Evolutionary conservation across 2,113 vertebrate genomes (phyloP), one percentile per base, ranked within the genome.

Genomic region (Podarcis raffonei): DNA sequence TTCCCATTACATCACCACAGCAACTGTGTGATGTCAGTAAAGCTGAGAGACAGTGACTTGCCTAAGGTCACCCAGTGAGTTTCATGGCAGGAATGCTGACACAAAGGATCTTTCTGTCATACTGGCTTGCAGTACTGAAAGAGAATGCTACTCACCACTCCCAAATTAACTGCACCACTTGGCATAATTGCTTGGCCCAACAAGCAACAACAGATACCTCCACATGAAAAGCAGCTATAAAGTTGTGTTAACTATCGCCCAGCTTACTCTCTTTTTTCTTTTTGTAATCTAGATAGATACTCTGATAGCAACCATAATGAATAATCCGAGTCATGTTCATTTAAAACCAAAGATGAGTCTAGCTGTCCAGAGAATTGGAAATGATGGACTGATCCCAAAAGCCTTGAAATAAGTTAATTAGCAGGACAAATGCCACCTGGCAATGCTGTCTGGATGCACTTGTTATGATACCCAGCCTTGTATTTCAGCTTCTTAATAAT

Each of bases 401-500:
- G 69, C 59, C 86, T 87, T 30, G 91, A 57, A 83, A 25, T 12
- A 5, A 81, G 25, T 74, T 87, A 93, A 83, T 94, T 35, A 92
- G 71, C 77, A 81, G 80, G 25, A 90, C 53, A 90, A 93, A 90
- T 91, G 90, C 91, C 65, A 87, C 85, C 35, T 90, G 77, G 75
- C 59, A 2, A 87, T 37, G 42, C 23, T 15, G 42, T 89, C 89
- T 39, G 92, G 30, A 48, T 87, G 66, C 68, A 42, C 86, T 87
- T 75, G 81, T 85, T 93, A 87, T 71, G 37, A 85, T 76, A 91
- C 12, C 15, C 78, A 57, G 27, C 18, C 86, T 90, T 92, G 62
- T 87, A 91, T 90, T 89, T 57, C 86, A 83, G 66, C 83, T 88
- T 90, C 69, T 82, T 75, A 88, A 84, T 91, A 81, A 86, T 90